Conservation (phyloP, 2,888 invertebrate species). For the Caenorhabditis auriculariae region DNA sequence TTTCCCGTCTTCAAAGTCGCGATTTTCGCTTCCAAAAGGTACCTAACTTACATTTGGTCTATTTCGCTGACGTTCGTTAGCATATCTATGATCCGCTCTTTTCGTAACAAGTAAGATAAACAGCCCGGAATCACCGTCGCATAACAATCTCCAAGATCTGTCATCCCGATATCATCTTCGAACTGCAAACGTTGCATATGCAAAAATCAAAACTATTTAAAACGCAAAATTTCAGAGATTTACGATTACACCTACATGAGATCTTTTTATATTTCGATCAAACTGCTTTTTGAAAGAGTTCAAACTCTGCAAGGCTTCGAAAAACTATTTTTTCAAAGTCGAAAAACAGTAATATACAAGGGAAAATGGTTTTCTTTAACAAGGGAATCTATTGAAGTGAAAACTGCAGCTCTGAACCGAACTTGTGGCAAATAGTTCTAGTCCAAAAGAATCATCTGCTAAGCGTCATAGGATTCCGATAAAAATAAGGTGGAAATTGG, state of each 20-base stretch:
- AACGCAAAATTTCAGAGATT: background rate
- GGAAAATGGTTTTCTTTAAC: too few relatives aligned
- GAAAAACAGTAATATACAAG: too few relatives aligned
- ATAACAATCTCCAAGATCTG: conserved; percentile 37
- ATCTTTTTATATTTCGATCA: too few relatives aligned
- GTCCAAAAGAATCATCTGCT: too few relatives aligned
- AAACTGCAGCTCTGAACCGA: too few relatives aligned
- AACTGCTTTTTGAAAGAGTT: too few relatives aligned
- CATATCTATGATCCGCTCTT: conserved; percentile 40
- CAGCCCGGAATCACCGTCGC: conserved; percentile 41
- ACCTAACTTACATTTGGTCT: conserved; percentile 17
- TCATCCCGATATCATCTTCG: conserved; percentile 37
- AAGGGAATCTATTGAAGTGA: too few relatives aligned
- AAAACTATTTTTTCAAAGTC: background rate
- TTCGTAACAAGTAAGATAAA: conserved; percentile 34
- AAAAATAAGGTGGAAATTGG: too few relatives aligned
- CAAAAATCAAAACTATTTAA: background rate
- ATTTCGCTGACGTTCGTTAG: conserved; percentile 26
- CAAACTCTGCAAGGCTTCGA: background rate
- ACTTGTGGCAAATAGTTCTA: too few relatives aligned
- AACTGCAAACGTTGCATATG: conserved; percentile 23
- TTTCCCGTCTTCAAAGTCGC: conserved; percentile 25
- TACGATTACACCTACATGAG: background rate
- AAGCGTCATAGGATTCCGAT: too few relatives aligned
- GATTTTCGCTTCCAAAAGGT: background rate